Percentiles rank a stretch among this genome's conserved stretches.
Evolutionary conservation across 2,113 vertebrate genomes (phyloP).

Genomic region (Empidonax alnorum): DNA sequence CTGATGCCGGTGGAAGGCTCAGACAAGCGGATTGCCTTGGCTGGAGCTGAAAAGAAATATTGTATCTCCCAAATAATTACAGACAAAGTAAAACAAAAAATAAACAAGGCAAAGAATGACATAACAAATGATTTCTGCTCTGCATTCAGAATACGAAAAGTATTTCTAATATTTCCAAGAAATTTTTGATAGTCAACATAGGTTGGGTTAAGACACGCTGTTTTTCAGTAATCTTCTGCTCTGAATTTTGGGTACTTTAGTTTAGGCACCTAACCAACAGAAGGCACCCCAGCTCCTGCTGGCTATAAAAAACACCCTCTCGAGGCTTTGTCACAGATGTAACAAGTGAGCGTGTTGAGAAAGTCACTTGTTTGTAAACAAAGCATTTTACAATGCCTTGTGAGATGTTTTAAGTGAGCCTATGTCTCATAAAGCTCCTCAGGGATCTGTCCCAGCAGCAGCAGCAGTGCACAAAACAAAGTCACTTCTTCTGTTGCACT

Average conservation of each 20-base stretch:
- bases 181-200: background rate
- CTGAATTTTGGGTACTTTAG: background rate
- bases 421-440: constrained; percentile 45
- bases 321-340: constrained; percentile 8
- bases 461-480: constrained; percentile 70
- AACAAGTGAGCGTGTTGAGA: constrained; percentile 24
- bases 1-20: accelerated
- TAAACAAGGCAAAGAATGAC: background rate
- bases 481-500: constrained; percentile 74
- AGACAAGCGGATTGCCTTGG: background rate
- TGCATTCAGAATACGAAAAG: background rate
- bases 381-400: constrained; percentile 62
- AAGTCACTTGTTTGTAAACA: constrained; percentile 70
- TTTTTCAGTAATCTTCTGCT: background rate
- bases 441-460: constrained; percentile 54
- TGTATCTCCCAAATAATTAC: accelerated
- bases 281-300: background rate
- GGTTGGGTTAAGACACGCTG: accelerated
- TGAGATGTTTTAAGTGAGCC: constrained; percentile 52
- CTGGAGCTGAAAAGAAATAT: background rate
- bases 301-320: background rate
- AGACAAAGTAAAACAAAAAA: background rate
- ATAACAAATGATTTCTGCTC: background rate
- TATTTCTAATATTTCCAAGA: background rate
- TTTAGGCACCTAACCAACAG: background rate